Base-by-base conservation (phyloP, 1,140 invertebrate genomes). In the Zaprionus camerounensis region DNA sequence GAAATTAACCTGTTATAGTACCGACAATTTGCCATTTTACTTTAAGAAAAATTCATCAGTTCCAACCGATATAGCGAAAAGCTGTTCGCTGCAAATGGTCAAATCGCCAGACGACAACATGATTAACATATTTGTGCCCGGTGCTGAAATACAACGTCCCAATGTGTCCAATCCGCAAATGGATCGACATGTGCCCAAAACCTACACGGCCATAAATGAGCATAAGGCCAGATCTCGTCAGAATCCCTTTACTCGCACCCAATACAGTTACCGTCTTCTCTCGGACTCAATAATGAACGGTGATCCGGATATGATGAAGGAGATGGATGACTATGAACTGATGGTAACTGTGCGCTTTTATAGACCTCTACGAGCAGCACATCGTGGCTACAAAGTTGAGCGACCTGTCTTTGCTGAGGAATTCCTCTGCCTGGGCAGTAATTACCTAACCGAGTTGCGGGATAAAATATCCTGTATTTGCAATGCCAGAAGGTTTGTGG, bases 391-490 rank as follows among this genome's bases (percentile, higher is more conserved):
- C n/a, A 92, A 83, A n/a, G 46, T 92, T 17, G 91, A 92, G 34
- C 69, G 34, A 7, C 94, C 94, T 9, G 81, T 93, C 28, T 94
- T 95, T 51, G 92, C 93, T 46, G 94, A 94, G 81, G 94, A 96
- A 69, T 93, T 96, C 53, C 82, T 94, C 13, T 93, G 97, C 24
- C 80, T 95, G 24, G 96, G 96, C 0, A 93, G 93, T 46, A 95
- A 96, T 76, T 94, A 92, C 28, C 92, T 97, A 69, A 93, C 94
- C 28, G 94, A 94, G 24, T 91, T 97, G 15, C 93, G 95, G 17
- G 96, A 97, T 80, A 94, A 94, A 72, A 95, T 97, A 63, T 92
- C 86, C 1, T 97, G 97, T 86, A 78, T 94, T 15, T 95, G 95
- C 69, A 96, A 97, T 92, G 91, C 94, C 20, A 93, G 94, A 44